A percentile compares a stretch with the other conserved stretches of the same genome.
These are phyloP conservation scores for Nettapus auritus DNA, from an alignment of 2,113 vertebrate species.

Conservation along the genomic window DNA sequence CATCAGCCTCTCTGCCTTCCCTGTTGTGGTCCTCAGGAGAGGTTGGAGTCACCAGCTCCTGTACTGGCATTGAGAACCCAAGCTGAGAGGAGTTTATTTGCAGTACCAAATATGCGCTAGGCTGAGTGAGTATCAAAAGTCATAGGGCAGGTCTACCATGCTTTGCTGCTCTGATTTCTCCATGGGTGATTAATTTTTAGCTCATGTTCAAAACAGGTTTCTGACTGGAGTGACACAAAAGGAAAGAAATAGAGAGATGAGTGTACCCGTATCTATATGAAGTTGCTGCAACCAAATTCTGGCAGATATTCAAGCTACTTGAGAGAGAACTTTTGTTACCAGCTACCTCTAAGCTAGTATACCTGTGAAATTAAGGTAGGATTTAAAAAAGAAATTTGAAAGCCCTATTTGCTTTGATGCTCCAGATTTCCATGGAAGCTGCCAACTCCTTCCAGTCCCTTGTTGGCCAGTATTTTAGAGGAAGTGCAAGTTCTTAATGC, in stretches of 20 bases:
- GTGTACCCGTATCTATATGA: neutral
- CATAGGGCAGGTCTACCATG: neutral
- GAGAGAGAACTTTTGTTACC: neutral
- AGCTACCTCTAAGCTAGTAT: neutral
- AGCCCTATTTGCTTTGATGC: neutral
- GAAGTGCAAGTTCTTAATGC: neutral
- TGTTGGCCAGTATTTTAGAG: neutral
- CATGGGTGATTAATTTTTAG: neutral
- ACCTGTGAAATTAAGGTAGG: neutral
- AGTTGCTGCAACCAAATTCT: neutral
- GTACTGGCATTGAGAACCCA: neutral
- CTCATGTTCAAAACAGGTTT: neutral
- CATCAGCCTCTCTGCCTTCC: neutral
- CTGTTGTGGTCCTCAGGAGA: neutral
- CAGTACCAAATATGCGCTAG: neutral
- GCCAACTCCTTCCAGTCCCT: neutral
- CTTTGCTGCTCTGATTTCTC: neutral
- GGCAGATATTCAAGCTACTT: neutral
- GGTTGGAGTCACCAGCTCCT: neutral
- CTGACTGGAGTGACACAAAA: neutral
- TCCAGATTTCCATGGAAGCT: neutral
- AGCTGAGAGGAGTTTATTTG: neutral
- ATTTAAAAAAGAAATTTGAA: neutral
- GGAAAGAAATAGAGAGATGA: neutral
- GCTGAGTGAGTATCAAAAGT: neutral